Evolutionary conservation across 92 coral and sea anemone species (phyloP), one percentile per base, ranked within the genome.

Genomic region (Plumapathes pennacea): DNA sequence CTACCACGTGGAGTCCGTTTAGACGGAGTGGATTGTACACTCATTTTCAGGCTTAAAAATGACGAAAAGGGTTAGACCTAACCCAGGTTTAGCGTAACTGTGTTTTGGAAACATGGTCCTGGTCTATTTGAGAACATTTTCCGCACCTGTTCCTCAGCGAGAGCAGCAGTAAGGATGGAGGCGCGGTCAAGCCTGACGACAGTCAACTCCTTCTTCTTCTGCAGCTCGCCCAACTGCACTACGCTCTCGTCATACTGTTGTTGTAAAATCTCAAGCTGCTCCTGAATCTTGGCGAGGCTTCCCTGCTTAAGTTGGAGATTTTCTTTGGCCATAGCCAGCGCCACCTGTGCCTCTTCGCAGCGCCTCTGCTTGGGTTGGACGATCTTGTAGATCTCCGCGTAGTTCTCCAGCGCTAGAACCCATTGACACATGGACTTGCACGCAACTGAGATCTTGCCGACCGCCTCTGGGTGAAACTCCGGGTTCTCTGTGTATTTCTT

Each of bases 361-460:
- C 96, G 88, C 44, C 52, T 82, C 72, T 88, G 95, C 48, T 89
- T 92, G 9, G 98, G 98, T 68, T 84, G 73, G 10, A 92, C 98
- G 42, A 82, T 80, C 75, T 90, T 83, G 96, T 84, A 92, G 36
- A 88, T 86, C 78, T 92, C 98, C 4, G 89, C 85, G 81, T 92
- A 92, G 72, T 75, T 80, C 68, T 89, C 98, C 54, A 92, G 75
- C 21, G 98, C 98, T 27, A 92, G 57, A 18, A 89, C 97, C 98
- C 98, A 92, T 32, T 85, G 85, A 48, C 98, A 92, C 96, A 92
- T 92, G 31, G 96, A 89, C 44, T 83, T 75, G 62, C 98, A 92
- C 9, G 98, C 98, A 24, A 86, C 90, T 14, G 98, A 88, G 40
- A 89, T 92, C 68, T 76, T 89, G 27, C 98, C 98, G 30, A 92